A percentile compares a stretch with the other conserved stretches of the same genome.
These are phyloP conservation scores for Parauchenoglanis punctatus DNA, from an alignment of 2,797 vertebrate species.

Conservation along the genomic window DNA sequence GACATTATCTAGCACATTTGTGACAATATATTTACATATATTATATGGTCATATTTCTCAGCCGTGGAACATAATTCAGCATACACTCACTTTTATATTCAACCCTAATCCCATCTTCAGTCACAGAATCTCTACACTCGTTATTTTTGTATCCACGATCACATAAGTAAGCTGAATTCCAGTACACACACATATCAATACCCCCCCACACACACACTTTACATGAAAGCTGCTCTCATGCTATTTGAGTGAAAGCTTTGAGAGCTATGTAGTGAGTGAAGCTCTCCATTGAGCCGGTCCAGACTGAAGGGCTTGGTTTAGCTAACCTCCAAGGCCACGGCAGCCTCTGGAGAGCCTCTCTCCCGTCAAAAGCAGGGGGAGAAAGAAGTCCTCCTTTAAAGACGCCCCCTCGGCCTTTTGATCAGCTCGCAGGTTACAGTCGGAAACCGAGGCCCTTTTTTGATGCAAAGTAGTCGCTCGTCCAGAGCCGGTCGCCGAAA, in stretches of 20 bases:
- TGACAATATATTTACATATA: too few species aligned
- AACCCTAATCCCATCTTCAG: neutral
- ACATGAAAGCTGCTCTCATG: slow-evolving; percentile 69
- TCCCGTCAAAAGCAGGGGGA: slow-evolving; percentile 76
- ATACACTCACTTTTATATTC: slow-evolving; percentile 16
- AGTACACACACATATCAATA: slow-evolving; percentile 23
- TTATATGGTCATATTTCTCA: neutral
- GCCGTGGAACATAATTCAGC: neutral
- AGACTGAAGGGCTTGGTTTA: slow-evolving; percentile 77
- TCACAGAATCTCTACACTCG: neutral
- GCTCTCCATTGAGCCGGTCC: slow-evolving; percentile 67
- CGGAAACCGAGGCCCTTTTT: slow-evolving; percentile 71
- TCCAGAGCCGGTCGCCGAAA: slow-evolving; percentile 76
- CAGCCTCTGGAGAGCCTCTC: slow-evolving; percentile 79
- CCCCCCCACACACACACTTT: slow-evolving; percentile 28
- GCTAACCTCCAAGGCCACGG: slow-evolving; percentile 82
- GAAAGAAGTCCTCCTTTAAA: slow-evolving; percentile 74
- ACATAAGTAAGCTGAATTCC: slow-evolving; percentile 24
- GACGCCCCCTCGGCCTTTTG: slow-evolving; percentile 75
- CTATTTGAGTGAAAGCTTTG: slow-evolving; percentile 70
- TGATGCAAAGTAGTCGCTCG: slow-evolving; percentile 80
- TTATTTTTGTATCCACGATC: slow-evolving; percentile 8
- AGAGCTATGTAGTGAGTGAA: slow-evolving; percentile 67
- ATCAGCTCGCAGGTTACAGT: slow-evolving; percentile 87
- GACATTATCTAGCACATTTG: neutral